phyloP scores from a whole-genome alignment of 2,888 invertebrate genomes.

The Notodonta dromedarius region DNA sequence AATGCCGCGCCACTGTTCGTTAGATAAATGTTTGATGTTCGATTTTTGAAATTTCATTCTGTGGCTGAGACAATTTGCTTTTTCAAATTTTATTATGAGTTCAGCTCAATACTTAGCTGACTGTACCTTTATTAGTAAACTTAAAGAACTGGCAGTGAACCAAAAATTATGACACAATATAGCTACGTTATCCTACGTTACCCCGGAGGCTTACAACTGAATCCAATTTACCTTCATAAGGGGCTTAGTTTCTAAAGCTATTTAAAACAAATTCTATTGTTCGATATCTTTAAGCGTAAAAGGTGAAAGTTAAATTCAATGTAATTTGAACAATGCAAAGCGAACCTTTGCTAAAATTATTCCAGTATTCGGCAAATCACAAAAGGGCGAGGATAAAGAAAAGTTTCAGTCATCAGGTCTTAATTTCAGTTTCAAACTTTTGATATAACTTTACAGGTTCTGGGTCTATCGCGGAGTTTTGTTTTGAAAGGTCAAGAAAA shows the following conservation, averaged over 20 bases:
- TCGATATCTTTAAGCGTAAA: background rate
- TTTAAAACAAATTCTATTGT: no score
- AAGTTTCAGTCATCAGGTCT: constrained; percentile 1
- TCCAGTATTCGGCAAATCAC: constrained; percentile 4
- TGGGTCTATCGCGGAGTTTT: background rate
- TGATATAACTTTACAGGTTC: background rate
- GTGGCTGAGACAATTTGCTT: background rate
- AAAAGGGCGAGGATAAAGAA: constrained; percentile 2
- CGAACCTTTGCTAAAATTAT: constrained; percentile 1
- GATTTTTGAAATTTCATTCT: constrained; percentile 2
- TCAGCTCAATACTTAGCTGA: no score
- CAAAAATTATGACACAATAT: no score
- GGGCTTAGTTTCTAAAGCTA: no score
- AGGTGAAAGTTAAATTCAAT: constrained; percentile 6
- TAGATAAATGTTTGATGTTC: constrained; percentile 28
- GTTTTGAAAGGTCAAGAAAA: background rate
- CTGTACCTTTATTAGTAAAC: no score
- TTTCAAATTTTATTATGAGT: no score
- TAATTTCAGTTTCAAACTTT: constrained; percentile 4
- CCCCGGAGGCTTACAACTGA: background rate
- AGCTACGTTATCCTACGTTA: no score
- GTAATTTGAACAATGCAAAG: background rate
- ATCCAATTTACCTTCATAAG: background rate
- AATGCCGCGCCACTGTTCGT: constrained; percentile 34
- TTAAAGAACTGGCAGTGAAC: no score